Evolutionary conservation across 2,113 vertebrate species (phyloP).

Genomic region (Noctilio leporinus): DNA sequence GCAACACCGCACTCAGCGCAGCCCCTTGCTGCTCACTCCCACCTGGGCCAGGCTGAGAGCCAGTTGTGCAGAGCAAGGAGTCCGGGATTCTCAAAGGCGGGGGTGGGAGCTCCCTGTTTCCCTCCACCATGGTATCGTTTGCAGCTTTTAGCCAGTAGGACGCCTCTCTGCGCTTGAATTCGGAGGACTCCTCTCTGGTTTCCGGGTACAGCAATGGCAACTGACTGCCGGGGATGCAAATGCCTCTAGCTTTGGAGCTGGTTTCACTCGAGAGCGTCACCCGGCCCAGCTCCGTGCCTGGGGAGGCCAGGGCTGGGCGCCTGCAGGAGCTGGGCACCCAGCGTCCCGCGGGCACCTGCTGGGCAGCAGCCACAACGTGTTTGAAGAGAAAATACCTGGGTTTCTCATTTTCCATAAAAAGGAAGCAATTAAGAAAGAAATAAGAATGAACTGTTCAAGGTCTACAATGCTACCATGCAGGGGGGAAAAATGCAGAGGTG

Average conservation of each 20-base stretch:
- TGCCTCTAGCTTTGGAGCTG: neutral
- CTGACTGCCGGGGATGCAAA: neutral
- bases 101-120: neutral
- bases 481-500: neutral
- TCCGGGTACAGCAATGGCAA: neutral
- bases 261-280: neutral
- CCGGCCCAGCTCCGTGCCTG: neutral
- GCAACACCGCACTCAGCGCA: no score
- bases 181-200: neutral
- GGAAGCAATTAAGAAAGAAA: neutral
- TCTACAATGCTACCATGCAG: neutral
- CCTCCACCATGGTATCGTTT: neutral
- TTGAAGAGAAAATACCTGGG: neutral
- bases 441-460: neutral
- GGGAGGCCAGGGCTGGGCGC: no score
- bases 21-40: no score
- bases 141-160: neutral
- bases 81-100: neutral
- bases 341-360: no score
- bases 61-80: no score
- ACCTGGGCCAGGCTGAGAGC: no score
- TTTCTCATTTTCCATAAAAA: neutral
- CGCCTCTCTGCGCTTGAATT: neutral
- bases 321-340: no score
- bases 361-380: no score